Percentiles rank a stretch among this genome's conserved stretches.
Evolutionary conservation across 2,797 vertebrate genomes (phyloP).

Genomic region (Silurus aristotelis): DNA sequence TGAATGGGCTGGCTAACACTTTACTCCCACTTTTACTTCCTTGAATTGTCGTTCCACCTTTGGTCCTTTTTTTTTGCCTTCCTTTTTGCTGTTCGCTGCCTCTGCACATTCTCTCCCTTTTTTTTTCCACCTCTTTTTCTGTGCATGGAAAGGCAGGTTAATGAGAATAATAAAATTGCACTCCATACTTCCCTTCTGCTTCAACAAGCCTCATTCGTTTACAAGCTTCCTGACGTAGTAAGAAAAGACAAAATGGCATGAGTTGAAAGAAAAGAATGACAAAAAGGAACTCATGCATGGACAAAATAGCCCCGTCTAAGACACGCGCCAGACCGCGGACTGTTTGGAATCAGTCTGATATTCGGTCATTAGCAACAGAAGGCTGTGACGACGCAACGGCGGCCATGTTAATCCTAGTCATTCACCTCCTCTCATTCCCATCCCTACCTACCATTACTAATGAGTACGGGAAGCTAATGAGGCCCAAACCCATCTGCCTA

Average conservation of each 20-base stretch:
- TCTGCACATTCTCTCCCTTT: constrained; percentile 38
- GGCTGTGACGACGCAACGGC: constrained; percentile 21
- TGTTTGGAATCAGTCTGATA: constrained; percentile 16
- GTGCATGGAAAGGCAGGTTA: constrained; percentile 73
- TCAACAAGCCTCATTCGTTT: constrained; percentile 82
- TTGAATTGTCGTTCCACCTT: constrained; percentile 18
- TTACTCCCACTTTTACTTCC: constrained; percentile 59
- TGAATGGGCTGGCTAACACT: constrained; percentile 62
- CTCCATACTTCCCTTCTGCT: constrained; percentile 82
- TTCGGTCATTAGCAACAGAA: constrained; percentile 53
- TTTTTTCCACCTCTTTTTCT: constrained; percentile 20
- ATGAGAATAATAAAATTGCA: constrained; percentile 94
- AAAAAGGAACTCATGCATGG: constrained; percentile 72
- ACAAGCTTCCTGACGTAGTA: constrained; percentile 73
- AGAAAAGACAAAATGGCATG: constrained; percentile 15
- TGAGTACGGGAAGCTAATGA: constrained; percentile 37
- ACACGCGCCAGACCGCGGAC: constrained; percentile 58
- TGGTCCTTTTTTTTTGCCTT: constrained; percentile 39
- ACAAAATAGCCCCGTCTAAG: constrained; percentile 70
- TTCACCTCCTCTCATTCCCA: constrained; percentile 28
- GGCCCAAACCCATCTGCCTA: constrained; percentile 45
- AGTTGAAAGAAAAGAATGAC: background rate
- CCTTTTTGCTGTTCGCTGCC: constrained; percentile 43
- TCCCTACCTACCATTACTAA: constrained; percentile 27
- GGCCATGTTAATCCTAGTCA: constrained; percentile 29